These are phyloP conservation scores for Xerus rutilus DNA, from an alignment of 2,797 vertebrate genomes.

Conservation along the genomic window DNA sequence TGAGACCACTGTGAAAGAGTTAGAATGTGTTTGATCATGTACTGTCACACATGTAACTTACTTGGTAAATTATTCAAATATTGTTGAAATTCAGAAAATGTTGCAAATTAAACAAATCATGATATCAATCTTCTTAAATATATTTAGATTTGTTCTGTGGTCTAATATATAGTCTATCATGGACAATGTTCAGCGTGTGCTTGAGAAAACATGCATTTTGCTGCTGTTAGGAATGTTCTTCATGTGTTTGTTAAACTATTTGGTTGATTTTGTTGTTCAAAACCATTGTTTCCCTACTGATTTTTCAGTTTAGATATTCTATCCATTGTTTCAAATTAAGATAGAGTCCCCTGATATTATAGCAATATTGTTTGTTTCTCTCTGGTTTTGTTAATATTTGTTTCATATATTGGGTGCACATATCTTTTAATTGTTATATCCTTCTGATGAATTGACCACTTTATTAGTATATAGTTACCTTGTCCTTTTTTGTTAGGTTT, in stretches of 20 bases:
- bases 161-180: neutral
- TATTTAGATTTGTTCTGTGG: neutral
- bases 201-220: no score
- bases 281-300: neutral
- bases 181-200: no score
- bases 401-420: neutral
- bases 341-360: neutral
- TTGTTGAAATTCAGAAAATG: neutral
- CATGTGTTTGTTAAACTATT: no score
- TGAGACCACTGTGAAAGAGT: neutral
- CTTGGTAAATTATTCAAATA: neutral
- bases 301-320: neutral
- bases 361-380: neutral
- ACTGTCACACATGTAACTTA: neutral
- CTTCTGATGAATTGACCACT: neutral
- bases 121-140: neutral
- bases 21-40: neutral
- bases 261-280: neutral
- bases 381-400: no score
- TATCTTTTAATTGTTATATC: neutral
- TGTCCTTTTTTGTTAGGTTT: neutral
- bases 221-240: neutral
- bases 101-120: neutral
- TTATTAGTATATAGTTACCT: neutral
- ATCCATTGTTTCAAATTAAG: neutral